phyloP scores from a whole-genome alignment of 2,888 invertebrate species.

The Brenthis daphne region DNA sequence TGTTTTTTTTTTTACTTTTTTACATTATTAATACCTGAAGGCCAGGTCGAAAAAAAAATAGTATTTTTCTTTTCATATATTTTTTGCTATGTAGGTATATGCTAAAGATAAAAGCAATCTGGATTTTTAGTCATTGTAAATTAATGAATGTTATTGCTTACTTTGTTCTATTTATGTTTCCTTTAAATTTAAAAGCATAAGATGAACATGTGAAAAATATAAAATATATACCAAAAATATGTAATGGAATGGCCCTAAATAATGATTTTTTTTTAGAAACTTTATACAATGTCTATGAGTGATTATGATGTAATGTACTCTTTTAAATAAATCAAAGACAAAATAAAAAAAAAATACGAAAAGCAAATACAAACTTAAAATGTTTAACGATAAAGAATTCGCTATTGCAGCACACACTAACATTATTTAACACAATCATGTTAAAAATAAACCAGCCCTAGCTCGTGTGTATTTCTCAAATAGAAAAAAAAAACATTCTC shows the following conservation, averaged over 20 bases:
- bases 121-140: not conserved
- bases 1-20: no score
- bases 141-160: not conserved
- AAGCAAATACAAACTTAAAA: slow-evolving; percentile 65
- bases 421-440: slow-evolving; percentile 54
- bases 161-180: not conserved
- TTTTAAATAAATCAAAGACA: slow-evolving; percentile 23
- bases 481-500: slow-evolving; percentile 58
- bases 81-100: not conserved
- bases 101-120: slow-evolving; percentile 6
- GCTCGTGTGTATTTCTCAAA: slow-evolving; percentile 62
- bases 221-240: slow-evolving; percentile 25
- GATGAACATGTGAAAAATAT: slow-evolving; percentile 28
- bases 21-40: no score
- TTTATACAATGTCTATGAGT: slow-evolving; percentile 21
- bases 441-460: slow-evolving; percentile 52
- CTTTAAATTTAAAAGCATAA: slow-evolving; percentile 20
- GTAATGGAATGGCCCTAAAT: slow-evolving; percentile 36
- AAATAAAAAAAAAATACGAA: slow-evolving; percentile 41
- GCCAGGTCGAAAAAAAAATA: not conserved
- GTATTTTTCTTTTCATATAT: not conserved
- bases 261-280: slow-evolving; percentile 22
- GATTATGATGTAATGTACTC: slow-evolving; percentile 17
- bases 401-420: slow-evolving; percentile 71
- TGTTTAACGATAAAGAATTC: slow-evolving; percentile 64